Base-by-base conservation (phyloP, 2,888 invertebrate genomes). In the Ormyrus labotus region DNA sequence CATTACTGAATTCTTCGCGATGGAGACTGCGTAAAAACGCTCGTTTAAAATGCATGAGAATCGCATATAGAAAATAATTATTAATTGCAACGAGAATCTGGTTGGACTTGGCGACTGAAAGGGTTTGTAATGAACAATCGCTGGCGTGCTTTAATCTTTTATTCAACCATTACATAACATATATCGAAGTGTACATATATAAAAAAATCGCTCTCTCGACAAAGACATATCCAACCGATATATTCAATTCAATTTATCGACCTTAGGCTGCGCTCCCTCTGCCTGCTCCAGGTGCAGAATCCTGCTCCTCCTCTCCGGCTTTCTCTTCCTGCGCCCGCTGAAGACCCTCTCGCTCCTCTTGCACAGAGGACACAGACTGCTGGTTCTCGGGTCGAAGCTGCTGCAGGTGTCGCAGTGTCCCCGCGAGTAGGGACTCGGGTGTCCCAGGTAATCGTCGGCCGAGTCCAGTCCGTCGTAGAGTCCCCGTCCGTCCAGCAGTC, bases 21-120 rank as follows among this genome's bases (percentile, higher is more conserved):
- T 57, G 19, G 50, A 70, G 13, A 5, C 13, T 0, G 2, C 34
- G 3, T 34, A 34, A 19, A 47, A 34, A 34, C 8, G 19, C 58
- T 74, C 65, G 11, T 48, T 48, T 13, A 63, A 61, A 61, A 55
- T 55, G 13, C 34, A 19, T 50, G 45, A 11, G 10, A 60, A 60
- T 71, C 10, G 19, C 11, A 19, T 55, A 7, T 64, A 9, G 19
- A 34, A 34, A 34, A 34, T 34, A 34, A 0, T 45, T 78, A 65
- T 58, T 11, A 11, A 63, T 50, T 45, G 34, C 34, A 55, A 67
- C 11, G 9, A 50, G 34, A 34, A 34, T 34, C 34, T 34, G 34
- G 34, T 34, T 34, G 34, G 34, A 73, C 64, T 13, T 53, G 73
- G 63, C 68, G 76, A 80, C 75, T 76, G 80, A 76, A 76, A 80